These are phyloP conservation scores for Anodontia alba DNA, from an alignment of 2,888 invertebrate species.

Conservation along the genomic window DNA sequence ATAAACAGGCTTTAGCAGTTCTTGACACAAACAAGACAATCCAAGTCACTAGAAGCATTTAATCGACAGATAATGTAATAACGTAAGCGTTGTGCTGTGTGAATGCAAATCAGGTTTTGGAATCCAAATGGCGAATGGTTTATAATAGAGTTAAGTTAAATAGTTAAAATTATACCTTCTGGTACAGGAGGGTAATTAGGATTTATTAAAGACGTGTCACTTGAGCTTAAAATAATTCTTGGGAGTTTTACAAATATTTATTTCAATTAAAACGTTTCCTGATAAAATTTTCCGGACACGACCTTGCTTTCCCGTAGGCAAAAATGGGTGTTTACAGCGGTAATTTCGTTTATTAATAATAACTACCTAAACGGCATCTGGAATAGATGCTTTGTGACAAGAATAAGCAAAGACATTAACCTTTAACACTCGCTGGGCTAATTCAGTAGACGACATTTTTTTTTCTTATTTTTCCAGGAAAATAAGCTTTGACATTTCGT, in stretches of 20 bases:
- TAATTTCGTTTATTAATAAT: conserved; percentile 1
- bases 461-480: no score
- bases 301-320: background rate
- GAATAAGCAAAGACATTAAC: no score
- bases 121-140: background rate
- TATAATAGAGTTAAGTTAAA: conserved; percentile 15
- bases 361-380: background rate
- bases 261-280: conserved; percentile 47
- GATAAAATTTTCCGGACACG: conserved; percentile 5
- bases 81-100: conserved; percentile 1
- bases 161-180: conserved; percentile 13
- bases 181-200: background rate
- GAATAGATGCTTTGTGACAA: background rate
- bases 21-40: background rate
- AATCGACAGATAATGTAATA: conserved; percentile 14
- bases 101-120: conserved; percentile 9
- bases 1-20: background rate
- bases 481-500: no score
- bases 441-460: no score
- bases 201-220: conserved; percentile 23
- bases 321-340: background rate
- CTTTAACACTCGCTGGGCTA: no score
- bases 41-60: background rate
- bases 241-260: conserved; percentile 51
- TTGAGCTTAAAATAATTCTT: conserved; percentile 57